Evolutionary conservation across 2,888 invertebrate genomes (phyloP), one percentile per base, ranked within the genome.

Genomic region (Ochropacha duplaris): DNA sequence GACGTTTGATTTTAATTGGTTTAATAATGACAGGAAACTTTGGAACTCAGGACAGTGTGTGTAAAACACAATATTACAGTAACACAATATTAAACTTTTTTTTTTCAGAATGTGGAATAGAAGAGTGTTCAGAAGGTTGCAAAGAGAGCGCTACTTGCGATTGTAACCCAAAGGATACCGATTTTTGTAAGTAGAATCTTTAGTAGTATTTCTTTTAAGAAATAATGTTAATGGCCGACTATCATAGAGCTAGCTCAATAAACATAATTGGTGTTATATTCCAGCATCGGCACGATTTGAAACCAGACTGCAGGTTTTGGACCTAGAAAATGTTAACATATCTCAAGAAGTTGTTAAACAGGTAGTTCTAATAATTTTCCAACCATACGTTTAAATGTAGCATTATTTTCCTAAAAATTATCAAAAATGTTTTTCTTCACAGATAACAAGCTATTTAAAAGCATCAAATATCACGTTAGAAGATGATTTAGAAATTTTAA

Each of bases 401-500:
- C 4, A 36, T 19, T 22, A 22, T 22, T 22, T 24, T 11, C 57
- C 34, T 56, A n/a, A n/a, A 44, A 51, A 26, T 50, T 8, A 6
- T 9, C n/a, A n/a, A 22, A 22, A 50, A 9, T n/a, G 9, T 51
- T 28, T 28, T 54, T 73, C 71, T 71, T 92, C 93, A 62, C 93
- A 96, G 96, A 93, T 96, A 67, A 93, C 94, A 50, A 94, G 93
- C 66, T 95, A 95, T 72, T 86, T 96, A 68, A 94, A 92, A 77
- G 93, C 94, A 66, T 94, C 94, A 57, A 95, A 95, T 81, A 94
- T 96, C 56, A 94, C 95, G 16, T 76, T 92, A 69, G 87, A 90
- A 57, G 95, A 94, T 78, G 95, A 95, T 69, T 92, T 95, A 71
- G 94, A 95, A 92, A 90, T 96, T 69, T 90, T 96, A 72, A 95